Evolutionary conservation across 2,113 vertebrate genomes (phyloP), one percentile per base, ranked within the genome.

Genomic region (Mormyrus iriodes): DNA sequence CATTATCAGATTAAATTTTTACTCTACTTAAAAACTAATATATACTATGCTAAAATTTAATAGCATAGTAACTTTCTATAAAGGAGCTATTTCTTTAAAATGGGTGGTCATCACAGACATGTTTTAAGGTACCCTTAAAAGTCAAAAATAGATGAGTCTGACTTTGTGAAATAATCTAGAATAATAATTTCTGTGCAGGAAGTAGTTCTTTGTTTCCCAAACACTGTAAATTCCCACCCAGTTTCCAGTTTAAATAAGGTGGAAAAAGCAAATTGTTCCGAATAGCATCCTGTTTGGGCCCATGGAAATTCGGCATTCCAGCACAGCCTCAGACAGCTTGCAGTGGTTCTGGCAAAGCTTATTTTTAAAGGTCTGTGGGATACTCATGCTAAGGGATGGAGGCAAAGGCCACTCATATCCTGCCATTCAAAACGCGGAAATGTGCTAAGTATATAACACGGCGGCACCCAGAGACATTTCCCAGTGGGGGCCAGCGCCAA

Each of bases 381-480:
- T 90, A 94, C 94, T 93, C 69, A 0, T 27, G 89, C 90, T 19
- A 92, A 91, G 83, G 91, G 91, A 92, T 88, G 84, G 90, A 90
- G 88, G 92, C 92, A 92, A 89, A 46, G 87, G 90, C 92, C 93
- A 91, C 93, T 95, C 94, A 93, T 94, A 95, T 95, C 95, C 95
- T 95, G 95, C 92, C 90, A 93, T 95, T 94, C 90, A 93, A 93
- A 93, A 51, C 24, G 91, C 92, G 94, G 95, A 95, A 94, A 90
- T 86, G 83, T 58, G 88, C 90, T 90, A 88, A 55, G 91, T 93
- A 91, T 90, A 27, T 89, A 89, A 24, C 31, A 85, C 85, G 21
- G 90, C 9, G 89, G 91, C 31, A 9, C 88, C 88, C 31, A 86
- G 42, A 24, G 65, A n/a, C 55, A 61, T 46, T 69, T 21, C 89